Evolutionary conservation across 2,888 invertebrate species (phyloP), one percentile per base, ranked within the genome.

Genomic region (Saturnia japonica): DNA sequence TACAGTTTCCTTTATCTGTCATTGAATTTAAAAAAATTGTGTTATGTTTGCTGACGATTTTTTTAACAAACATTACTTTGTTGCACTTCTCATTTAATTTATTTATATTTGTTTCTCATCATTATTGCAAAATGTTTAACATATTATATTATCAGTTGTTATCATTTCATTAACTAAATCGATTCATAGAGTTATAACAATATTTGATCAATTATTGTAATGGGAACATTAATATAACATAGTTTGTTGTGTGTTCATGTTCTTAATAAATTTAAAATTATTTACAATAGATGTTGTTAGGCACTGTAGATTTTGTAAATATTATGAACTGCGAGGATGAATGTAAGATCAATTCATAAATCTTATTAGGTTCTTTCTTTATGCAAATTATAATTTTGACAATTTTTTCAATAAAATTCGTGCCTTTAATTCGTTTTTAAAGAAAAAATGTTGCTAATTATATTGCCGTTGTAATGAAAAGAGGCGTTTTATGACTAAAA

Each of bases 281-380:
- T 74, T 64, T 40, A 40, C 64, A 64, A 71, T 73, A 74, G 73
- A 74, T 75, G 43, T 74, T 75, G 43, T 74, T 68, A 73, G 72
- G 72, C 76, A 77, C 81, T 87, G 85, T 87, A 87, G 76, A 88
- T 86, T 84, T 83, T 88, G 88, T 88, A 87, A 82, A 88, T 88
- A 88, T 83, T 77, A 83, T 83, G 79, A 83, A 75, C 76, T 77
- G 78, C 57, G 67, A 25, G 14, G 11, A 66, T 51, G 70, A 51
- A 77, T 79, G 84, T 79, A n/a, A n/a, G 79, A 83, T 84, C 80
- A 79, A 73, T 80, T 78, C 68, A 54, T 68, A 16, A 42, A 54
- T 51, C 51, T 16, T 51, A 62, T 7, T 62, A 47, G 73, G 72
- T 71, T 77, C 69, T 76, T 76, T 77, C 75, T 76, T 76, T 75